A percentile compares a stretch with the other conserved stretches of the same genome.
Conservation (phyloP, 2,113 vertebrate genomes). For the Acanthisitta chloris region DNA sequence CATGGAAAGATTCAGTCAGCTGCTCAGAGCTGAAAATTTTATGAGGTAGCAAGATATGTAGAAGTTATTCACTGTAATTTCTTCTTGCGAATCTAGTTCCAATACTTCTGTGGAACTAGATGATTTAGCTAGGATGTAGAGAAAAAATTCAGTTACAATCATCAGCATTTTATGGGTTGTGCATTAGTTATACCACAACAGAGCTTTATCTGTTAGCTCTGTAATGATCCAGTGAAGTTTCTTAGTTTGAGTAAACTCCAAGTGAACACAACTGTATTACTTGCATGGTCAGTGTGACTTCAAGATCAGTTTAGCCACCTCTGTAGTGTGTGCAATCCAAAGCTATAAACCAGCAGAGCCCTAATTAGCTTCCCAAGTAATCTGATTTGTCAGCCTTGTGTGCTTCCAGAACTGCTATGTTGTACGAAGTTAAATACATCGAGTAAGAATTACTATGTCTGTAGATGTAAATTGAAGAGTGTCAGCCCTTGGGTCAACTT, state of each 20-base stretch:
- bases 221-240: neutral
- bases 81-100: neutral
- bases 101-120: neutral
- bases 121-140: neutral
- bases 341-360: neutral
- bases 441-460: neutral
- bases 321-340: neutral
- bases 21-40: neutral
- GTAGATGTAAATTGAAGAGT: neutral
- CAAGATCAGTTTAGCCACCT: neutral
- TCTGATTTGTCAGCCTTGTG: neutral
- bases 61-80: neutral
- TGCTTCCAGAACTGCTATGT: neutral
- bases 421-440: neutral
- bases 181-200: neutral
- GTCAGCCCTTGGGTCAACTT: neutral
- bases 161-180: neutral
- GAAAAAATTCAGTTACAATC: neutral
- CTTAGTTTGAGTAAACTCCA: neutral
- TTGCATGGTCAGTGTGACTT: neutral
- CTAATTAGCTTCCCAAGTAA: neutral
- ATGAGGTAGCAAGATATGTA: neutral
- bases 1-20: neutral
- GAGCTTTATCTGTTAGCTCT: neutral
- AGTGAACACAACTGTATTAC: neutral